Evolutionary conservation across 2,888 invertebrate species (phyloP).

Genomic region (Melanargia galathea): DNA sequence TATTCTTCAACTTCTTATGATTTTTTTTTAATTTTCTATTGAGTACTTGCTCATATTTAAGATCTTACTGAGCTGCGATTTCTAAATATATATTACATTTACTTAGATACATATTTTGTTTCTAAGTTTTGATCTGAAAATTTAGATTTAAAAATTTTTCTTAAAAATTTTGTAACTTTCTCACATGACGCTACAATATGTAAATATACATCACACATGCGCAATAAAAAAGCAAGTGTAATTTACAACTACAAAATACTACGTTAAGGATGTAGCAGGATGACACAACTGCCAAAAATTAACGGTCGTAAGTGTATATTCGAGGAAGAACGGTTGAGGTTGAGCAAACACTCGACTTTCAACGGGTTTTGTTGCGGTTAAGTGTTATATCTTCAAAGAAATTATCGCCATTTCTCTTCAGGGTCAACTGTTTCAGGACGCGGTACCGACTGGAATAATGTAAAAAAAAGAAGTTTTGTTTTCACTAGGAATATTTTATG

Average conservation of each 20-base stretch:
- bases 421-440: constrained; percentile 42
- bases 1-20: no score
- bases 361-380: constrained; percentile 32
- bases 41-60: no score
- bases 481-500: constrained; percentile 17
- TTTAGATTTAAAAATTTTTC: not conserved
- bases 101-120: not conserved
- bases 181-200: not conserved
- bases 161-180: not conserved
- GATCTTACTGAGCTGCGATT: no score
- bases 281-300: constrained; percentile 25
- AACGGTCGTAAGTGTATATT: constrained; percentile 26
- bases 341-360: constrained; percentile 20
- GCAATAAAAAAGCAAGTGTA: constrained; percentile 15
- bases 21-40: no score
- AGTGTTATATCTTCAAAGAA: constrained; percentile 45
- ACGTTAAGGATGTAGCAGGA: constrained; percentile 22
- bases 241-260: constrained; percentile 19
- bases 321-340: constrained; percentile 29
- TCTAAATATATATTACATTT: no score
- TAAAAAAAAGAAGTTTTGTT: not conserved
- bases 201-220: not conserved
- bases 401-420: constrained; percentile 21
- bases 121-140: not conserved
- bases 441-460: constrained; percentile 11